Evolutionary conservation across 2,888 invertebrate genomes (phyloP).

Genomic region (Camptogramma bilineatum): DNA sequence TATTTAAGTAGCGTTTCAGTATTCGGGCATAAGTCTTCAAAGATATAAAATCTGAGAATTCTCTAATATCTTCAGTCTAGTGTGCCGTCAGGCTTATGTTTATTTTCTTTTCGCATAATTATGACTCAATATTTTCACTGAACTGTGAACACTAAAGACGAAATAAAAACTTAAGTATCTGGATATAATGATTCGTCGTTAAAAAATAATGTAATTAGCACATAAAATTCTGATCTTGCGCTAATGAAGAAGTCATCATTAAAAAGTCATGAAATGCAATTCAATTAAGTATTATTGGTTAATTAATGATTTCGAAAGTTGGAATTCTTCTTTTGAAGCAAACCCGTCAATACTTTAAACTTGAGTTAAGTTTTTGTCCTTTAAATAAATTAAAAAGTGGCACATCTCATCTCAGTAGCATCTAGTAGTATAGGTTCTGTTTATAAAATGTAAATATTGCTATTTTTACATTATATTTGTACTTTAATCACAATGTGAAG

Average conservation of each 20-base stretch:
- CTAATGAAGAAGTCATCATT: conserved; percentile 8
- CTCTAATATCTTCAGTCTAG: too few relatives aligned
- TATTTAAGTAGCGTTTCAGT: too few relatives aligned
- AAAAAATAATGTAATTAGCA: conserved; percentile 3
- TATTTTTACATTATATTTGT: too few relatives aligned
- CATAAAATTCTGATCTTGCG: not conserved
- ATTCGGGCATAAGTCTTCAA: too few relatives aligned
- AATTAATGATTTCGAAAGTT: conserved; percentile 18
- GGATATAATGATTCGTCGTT: not conserved
- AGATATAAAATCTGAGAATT: too few relatives aligned
- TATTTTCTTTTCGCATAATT: too few relatives aligned
- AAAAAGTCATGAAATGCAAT: conserved; percentile 9
- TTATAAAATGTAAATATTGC: too few relatives aligned
- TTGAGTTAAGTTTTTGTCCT: conserved; percentile 8
- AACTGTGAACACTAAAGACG: not conserved
- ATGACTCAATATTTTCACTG: not conserved
- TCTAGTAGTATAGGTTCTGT: too few relatives aligned
- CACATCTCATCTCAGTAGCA: too few relatives aligned
- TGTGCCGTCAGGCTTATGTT: too few relatives aligned
- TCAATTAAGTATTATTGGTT: not conserved
- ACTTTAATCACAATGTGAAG: too few relatives aligned
- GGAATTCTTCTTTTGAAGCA: conserved; percentile 7
- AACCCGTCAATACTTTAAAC: conserved; percentile 8
- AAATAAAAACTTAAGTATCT: not conserved
- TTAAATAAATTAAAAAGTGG: too few relatives aligned